Percentiles rank a stretch among this genome's conserved stretches.
These are phyloP conservation scores for Amblyteles armatorius DNA, from an alignment of 2,888 invertebrate species.

Conservation along the genomic window DNA sequence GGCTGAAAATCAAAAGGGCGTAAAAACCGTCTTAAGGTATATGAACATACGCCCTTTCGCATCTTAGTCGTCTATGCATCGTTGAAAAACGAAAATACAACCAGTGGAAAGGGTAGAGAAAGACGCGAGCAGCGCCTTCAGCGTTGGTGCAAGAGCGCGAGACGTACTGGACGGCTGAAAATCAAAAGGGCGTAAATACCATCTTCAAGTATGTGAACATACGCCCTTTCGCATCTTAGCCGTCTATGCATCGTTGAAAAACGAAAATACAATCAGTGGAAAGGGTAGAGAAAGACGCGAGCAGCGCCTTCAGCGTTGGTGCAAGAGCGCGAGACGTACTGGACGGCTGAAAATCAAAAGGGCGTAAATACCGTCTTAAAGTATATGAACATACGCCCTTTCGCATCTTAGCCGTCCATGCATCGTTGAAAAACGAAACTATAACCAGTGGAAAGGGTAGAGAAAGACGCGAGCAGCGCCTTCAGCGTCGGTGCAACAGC, in stretches of 20 bases:
- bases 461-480: constrained; percentile 27
- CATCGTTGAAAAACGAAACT: constrained; percentile 34
- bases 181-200: not conserved
- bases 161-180: not conserved
- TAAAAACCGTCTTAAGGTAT: not conserved
- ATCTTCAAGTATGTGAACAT: not conserved
- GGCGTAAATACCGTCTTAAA: not conserved
- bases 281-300: constrained; percentile 53
- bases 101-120: constrained; percentile 58
- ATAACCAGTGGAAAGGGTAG: constrained; percentile 58
- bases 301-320: constrained; percentile 17
- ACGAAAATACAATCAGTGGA: constrained; percentile 54
- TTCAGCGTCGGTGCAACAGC: constrained; percentile 16
- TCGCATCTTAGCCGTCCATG: too few species aligned
- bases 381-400: too few species aligned
- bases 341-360: constrained; percentile 1
- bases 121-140: constrained; percentile 17
- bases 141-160: constrained; percentile 24
- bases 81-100: constrained; percentile 41
- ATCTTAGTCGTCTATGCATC: too few species aligned
- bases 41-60: too few species aligned
- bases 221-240: too few species aligned
- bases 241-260: too few species aligned
- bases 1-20: constrained; percentile 2
- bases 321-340: constrained; percentile 11